Conservation (phyloP, 2,888 invertebrate genomes). For the Theretra japonica region DNA sequence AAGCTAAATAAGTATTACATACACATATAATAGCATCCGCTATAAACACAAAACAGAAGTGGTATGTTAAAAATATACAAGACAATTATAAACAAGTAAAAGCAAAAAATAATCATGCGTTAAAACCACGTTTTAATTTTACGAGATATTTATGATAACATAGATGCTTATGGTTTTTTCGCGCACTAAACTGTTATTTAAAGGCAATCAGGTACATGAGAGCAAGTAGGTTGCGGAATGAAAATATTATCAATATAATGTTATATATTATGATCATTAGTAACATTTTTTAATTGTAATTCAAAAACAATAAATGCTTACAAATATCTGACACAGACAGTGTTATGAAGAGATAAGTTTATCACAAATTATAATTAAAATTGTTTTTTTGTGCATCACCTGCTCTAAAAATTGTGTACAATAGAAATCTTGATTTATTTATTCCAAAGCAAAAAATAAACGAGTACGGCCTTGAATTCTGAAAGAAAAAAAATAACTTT, state of each 20-base stretch:
- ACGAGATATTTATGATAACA: slow-evolving; percentile 21
- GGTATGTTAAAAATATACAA: not conserved
- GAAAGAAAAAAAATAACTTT: slow-evolving; percentile 58
- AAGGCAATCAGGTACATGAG: slow-evolving; percentile 14
- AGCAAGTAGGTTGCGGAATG: slow-evolving; percentile 23
- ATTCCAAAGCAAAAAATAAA: slow-evolving; percentile 78
- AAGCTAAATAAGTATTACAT: not conserved
- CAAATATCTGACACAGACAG: slow-evolving; percentile 22
- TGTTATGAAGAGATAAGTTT: slow-evolving; percentile 12
- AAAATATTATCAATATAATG: slow-evolving; percentile 4
- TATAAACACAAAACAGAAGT: not conserved
- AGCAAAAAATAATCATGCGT: not conserved
- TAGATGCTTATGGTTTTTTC: not conserved
- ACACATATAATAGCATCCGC: not conserved
- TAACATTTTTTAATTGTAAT: not conserved
- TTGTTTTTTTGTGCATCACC: slow-evolving; percentile 16
- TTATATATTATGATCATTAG: slow-evolving; percentile 18
- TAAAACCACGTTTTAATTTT: not conserved
- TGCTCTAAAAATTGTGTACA: not conserved
- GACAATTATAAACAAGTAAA: not conserved
- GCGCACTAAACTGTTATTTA: not conserved
- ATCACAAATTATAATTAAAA: slow-evolving; percentile 21
- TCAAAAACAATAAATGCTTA: slow-evolving; percentile 2
- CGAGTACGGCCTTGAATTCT: slow-evolving; percentile 80
- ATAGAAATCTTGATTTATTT: slow-evolving; percentile 37